Base-by-base conservation (phyloP, 2,113 vertebrate species). In the Chinchilla lanigera region DNA sequence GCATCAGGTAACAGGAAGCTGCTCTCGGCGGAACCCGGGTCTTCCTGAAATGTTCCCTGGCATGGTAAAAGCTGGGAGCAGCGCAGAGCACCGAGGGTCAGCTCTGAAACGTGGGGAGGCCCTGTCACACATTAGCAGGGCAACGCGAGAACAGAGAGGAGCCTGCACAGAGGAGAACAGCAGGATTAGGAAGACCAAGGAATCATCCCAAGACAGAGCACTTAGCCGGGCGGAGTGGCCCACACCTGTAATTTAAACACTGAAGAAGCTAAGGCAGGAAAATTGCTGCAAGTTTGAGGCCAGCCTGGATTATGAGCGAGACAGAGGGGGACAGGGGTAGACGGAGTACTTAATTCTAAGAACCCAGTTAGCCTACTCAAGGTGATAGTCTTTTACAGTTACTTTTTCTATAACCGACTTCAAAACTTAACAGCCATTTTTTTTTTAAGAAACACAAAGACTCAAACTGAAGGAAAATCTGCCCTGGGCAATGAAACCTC, bases 41-140 rank as follows among this genome's bases (percentile, higher is more conserved):
- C 69, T n/a, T 67, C 54, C 17, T 9, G 65, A 58, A 78, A 16
- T 22, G 4, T 35, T 30, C 44, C 7, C 81, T 9, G 12, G 60
- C 7, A 44, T 1, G 0, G 28, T 7, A 2, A 63, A 6, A 11
- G 20, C 3, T 10, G 20, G 1, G 26, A 67, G 33, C 56, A 47
- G 33, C 17, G 41, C 7, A 24, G 16, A 50, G 38, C n/a, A 47
- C 16, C 41, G 2, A 6, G 12, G 22, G 38, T 22, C 38, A 1
- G 22, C 44, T 20, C 13, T 1, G 47, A 7, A 61, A 33, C 47
- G 7, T 41, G 10, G 2, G 41, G 71, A 54, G n/a, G 78, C 0
- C 11, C 24, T 2, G n/a, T 14, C 11, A 6, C 3, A 6, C 17
- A 1, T 5, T 6, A 13, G 22, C 41, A 44, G 41, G 22, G 71